Evolutionary conservation across 2,113 vertebrate genomes (phyloP), one percentile per base, ranked within the genome.

Genomic region (Spea bombifrons): DNA sequence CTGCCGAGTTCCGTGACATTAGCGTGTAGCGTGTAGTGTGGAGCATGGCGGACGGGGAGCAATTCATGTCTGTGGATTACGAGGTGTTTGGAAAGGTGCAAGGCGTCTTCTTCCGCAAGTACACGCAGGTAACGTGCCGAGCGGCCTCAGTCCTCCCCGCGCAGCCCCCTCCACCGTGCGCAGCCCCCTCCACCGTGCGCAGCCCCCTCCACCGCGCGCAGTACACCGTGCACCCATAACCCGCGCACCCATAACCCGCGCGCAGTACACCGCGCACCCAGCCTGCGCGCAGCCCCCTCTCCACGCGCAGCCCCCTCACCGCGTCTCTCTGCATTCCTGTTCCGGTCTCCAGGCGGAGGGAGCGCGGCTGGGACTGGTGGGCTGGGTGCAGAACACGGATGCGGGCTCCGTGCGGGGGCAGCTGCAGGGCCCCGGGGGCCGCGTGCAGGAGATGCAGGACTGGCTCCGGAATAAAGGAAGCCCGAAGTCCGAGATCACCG

Each of bases 51-150:
- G 86, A 85, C 70, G 88, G 70, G 59, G 86, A 91, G 75, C 90
- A 89, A 0, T 76, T 97, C 1, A 5, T 97, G 52, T 96, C 95
- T 0, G 92, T 98, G 89, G 94, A 99, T 82, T 98, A 96, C 81
- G 95, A 98, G 84, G 85, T 98, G 80, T 94, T 82, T 86, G 96
- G 96, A 71, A 95, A 85, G 84, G 96, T 99, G 65, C 96, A 98
- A 88, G 94, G 95, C 30, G 96, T 98, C 61, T 98, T 98, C 88
- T 98, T 98, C 85, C 93, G 96, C 73, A 99, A 98, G 87, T 92
- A 95, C 87, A 96, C 97, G 0, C 95, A 99, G 92, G 96, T 97
- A 80, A 73, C n/a, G 4, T 75, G 30, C 30, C 30, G 30, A 30
- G 30, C 30, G 30, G 30, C 30, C 30, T 30, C 30, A 30, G 30